Conservation (phyloP, 2,113 vertebrate genomes). For the Periophthalmus modestus region DNA sequence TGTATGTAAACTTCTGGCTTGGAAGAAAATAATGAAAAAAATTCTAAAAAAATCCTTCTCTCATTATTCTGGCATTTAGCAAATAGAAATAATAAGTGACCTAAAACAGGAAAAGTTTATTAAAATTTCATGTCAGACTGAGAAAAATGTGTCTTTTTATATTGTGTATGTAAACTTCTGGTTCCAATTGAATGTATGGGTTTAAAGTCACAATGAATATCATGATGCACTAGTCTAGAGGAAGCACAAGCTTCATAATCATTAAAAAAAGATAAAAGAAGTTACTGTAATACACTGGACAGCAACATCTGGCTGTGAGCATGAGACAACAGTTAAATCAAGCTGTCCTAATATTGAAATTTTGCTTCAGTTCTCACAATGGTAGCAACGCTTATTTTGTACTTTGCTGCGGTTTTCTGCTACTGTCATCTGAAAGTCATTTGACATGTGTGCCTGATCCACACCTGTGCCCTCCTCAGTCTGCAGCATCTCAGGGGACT, state of each 20-base stretch:
- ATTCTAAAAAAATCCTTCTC: no score
- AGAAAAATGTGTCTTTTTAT: no score
- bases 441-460: slow-evolving; percentile 19
- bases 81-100: no score
- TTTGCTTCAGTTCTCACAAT: background rate
- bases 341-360: background rate
- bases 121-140: no score
- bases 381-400: background rate
- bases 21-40: no score
- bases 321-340: background rate
- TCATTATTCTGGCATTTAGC: no score
- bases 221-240: background rate
- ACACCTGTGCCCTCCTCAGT: slow-evolving; percentile 25
- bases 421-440: slow-evolving; percentile 1
- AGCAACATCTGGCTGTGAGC: background rate
- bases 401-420: background rate
- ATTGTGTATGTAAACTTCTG: no score
- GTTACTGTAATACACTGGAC: background rate
- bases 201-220: no score
- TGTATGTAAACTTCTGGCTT: no score
- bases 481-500: slow-evolving; percentile 33
- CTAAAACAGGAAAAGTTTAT: no score
- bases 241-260: background rate
- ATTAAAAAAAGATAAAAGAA: background rate
- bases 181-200: no score